Conservation (phyloP, 1,140 invertebrate genomes). For the Drosophila bocki region DNA sequence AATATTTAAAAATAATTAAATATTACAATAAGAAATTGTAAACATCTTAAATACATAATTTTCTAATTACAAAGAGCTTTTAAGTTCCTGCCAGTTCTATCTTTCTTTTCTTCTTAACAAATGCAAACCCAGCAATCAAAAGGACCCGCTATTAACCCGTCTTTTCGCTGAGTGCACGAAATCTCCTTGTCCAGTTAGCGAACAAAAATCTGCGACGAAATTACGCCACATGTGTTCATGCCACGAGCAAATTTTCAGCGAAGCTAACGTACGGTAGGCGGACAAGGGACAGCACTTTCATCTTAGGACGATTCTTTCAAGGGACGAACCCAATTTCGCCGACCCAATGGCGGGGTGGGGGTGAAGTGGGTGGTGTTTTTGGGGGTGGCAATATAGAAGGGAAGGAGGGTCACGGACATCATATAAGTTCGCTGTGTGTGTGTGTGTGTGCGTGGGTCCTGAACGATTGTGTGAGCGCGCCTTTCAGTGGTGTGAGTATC, state of each 20-base stretch:
- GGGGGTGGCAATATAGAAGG: constrained; percentile 8
- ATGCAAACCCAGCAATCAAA: not conserved
- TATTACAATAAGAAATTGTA: not conserved
- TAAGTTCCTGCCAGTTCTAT: fast-evolving
- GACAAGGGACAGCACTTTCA: constrained; percentile 82
- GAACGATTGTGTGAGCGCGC: constrained; percentile 57
- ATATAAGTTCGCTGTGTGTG: constrained; percentile 58
- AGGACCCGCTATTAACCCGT: too few relatives aligned
- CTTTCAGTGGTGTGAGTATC: constrained; percentile 65
- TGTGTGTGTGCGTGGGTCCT: constrained; percentile 44
- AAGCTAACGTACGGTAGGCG: constrained; percentile 74
- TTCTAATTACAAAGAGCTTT: not conserved
- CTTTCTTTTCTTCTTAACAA: fast-evolving
- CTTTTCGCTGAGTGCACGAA: constrained; percentile 62
- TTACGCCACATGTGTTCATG: constrained; percentile 83
- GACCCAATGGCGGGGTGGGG: constrained; percentile 39
- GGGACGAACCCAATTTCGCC: constrained; percentile 80
- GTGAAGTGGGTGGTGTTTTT: constrained; percentile 8
- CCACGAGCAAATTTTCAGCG: constrained; percentile 83
- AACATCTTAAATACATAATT: not conserved
- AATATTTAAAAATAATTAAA: not conserved
- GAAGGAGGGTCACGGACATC: constrained; percentile 64
- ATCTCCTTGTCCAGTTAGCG: constrained; percentile 82
- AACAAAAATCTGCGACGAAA: constrained; percentile 83
- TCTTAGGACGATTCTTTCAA: constrained; percentile 83